phyloP scores from a whole-genome alignment of 2,888 invertebrate species.

The Plusia festucae region DNA sequence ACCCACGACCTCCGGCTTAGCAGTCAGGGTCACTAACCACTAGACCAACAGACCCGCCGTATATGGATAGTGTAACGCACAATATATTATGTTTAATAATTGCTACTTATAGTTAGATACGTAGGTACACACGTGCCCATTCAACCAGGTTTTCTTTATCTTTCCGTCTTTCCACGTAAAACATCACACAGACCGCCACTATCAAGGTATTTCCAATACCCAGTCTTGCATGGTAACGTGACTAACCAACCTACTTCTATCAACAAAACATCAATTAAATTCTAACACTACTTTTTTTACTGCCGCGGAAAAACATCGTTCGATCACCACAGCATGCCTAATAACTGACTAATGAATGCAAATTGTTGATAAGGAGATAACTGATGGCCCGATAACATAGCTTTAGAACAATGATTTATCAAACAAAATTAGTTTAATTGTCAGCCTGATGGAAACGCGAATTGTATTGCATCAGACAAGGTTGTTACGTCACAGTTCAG shows the following conservation, averaged over 20 bases:
- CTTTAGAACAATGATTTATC: conserved; percentile 44
- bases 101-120: no score
- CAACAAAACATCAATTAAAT: conserved; percentile 34
- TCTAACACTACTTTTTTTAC: conserved; percentile 44
- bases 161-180: neutral
- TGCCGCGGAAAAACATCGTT: conserved; percentile 36
- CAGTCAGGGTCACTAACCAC: no score
- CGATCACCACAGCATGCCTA: conserved; percentile 27
- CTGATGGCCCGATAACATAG: conserved; percentile 39
- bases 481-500: conserved; percentile 13
- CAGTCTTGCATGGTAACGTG: conserved; percentile 20
- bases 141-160: neutral
- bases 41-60: no score
- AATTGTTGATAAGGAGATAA: conserved; percentile 52
- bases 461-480: conserved; percentile 53
- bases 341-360: conserved; percentile 56
- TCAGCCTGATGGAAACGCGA: conserved; percentile 32
- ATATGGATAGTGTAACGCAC: no score
- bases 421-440: conserved; percentile 43
- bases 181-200: neutral
- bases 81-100: no score
- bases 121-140: neutral
- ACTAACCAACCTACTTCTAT: conserved; percentile 22
- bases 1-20: no score
- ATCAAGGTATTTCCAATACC: conserved; percentile 9